Conservation (phyloP, 2,888 invertebrate genomes). For the Neuroscelio doddi region DNA sequence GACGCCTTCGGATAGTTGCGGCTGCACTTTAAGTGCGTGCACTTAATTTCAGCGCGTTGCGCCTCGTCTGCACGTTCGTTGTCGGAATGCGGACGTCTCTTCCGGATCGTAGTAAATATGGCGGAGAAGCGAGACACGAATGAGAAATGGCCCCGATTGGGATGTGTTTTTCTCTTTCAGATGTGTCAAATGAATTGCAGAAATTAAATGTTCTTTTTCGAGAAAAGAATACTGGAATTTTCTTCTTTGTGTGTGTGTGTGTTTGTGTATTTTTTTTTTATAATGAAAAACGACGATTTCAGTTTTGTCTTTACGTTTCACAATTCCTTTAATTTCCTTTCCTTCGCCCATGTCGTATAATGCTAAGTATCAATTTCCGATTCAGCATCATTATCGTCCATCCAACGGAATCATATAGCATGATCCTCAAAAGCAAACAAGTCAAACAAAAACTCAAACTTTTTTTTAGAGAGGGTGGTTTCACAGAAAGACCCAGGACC, state of each 20-base stretch:
- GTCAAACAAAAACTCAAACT: background rate
- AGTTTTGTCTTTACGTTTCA: too few species aligned
- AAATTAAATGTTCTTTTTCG: too few species aligned
- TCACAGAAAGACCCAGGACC: slow-evolving; percentile 30
- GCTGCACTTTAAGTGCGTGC: slow-evolving; percentile 50
- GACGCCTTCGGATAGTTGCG: too few species aligned
- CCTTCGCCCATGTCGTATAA: too few species aligned
- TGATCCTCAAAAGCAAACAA: too few species aligned
- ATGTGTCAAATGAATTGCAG: too few species aligned
- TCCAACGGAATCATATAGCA: background rate
- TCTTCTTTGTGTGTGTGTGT: too few species aligned
- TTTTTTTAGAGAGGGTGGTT: background rate
- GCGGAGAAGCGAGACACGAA: slow-evolving; percentile 12
- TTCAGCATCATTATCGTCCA: background rate
- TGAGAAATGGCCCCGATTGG: slow-evolving; percentile 31
- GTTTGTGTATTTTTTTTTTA: too few species aligned
- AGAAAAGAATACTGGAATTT: too few species aligned
- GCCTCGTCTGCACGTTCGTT: slow-evolving; percentile 36
- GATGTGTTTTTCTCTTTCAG: too few species aligned
- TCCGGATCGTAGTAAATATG: slow-evolving; percentile 38
- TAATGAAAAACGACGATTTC: too few species aligned
- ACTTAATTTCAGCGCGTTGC: slow-evolving; percentile 48
- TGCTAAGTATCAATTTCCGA: slow-evolving; percentile 3
- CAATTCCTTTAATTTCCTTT: too few species aligned
- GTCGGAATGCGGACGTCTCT: slow-evolving; percentile 43